Evolutionary conservation across 2,113 vertebrate genomes (phyloP), one percentile per base, ranked within the genome.

Genomic region (Polypterus bichir): DNA sequence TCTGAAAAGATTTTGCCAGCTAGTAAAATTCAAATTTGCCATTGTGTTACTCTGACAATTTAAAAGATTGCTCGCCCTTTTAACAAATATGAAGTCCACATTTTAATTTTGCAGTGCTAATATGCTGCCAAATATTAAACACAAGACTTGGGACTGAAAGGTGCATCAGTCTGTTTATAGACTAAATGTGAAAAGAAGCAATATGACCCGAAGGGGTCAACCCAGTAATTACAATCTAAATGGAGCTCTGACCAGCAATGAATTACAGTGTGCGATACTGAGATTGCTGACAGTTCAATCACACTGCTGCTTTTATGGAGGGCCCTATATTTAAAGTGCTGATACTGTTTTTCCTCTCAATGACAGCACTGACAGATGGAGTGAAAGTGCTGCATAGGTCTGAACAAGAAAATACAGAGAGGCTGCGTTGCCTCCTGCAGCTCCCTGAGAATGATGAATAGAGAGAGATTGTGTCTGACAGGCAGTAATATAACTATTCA

Each of bases 401-500:
- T 87, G 81, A 88, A 88, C 86, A 86, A 83, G 83, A 84, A 88
- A 84, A 86, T 83, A 77, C 81, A 85, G 84, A 83, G 77, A 82
- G 79, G 79, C 79, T 78, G 79, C 85, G 74, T 74, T 76, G 79
- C 79, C 83, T 77, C 82, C 84, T 57, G 80, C 84, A 88, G 82
- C 83, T 83, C 83, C 79, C 81, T 76, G 51, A 45, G 47, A 73
- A 88, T 88, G 86, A 89, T 88, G 84, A 88, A 88, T 88, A 86
- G 85, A 88, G 80, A 85, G 84, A 85, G 83, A 89, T 88, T 88
- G 85, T 87, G 82, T 83, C 84, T 89, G 87, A 88, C 86, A 88
- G 84, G 81, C 86, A 87, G 86, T 89, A 86, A 87, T 88, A 88
- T 89, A 86, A 86, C 87, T 88, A 88, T 87, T 87, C 86, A 87